These are phyloP conservation scores for Macrobrachium rosenbergii DNA, from an alignment of 1,140 invertebrate genomes.

Conservation along the genomic window DNA sequence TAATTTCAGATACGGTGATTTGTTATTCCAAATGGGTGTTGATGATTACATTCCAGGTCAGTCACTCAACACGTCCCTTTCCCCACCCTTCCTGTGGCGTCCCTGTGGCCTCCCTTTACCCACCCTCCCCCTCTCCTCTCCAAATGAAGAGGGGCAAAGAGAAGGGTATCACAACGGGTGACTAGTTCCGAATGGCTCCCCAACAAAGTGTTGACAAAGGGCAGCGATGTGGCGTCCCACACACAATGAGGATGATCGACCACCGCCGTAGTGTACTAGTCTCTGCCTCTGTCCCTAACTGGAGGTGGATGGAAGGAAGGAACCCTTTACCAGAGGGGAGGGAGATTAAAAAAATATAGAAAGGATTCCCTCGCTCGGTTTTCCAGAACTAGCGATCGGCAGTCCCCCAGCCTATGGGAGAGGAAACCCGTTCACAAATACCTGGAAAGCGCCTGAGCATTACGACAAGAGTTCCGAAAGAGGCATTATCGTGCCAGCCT, in stretches of 20 bases:
- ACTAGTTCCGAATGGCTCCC: slow-evolving; percentile 34
- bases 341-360: neutral
- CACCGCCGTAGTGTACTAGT: slow-evolving; percentile 16
- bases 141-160: slow-evolving; percentile 44
- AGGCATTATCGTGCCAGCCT: too few relatives aligned
- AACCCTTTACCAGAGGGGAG: slow-evolving; percentile 43
- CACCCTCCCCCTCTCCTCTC: neutral
- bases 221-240: slow-evolving; percentile 51
- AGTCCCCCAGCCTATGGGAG: neutral
- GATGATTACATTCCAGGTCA: slow-evolving; percentile 32
- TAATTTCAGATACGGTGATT: too few relatives aligned
- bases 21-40: slow-evolving; percentile 24
- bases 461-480: too few relatives aligned
- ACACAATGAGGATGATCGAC: slow-evolving; percentile 55
- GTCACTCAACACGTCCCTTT: neutral
- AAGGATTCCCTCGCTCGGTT: neutral
- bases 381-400: neutral
- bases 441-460: too few relatives aligned
- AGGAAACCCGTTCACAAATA: too few relatives aligned
- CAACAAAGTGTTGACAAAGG: slow-evolving; percentile 57
- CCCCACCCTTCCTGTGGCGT: too few relatives aligned
- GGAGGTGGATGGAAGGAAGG: neutral
- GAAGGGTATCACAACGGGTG: slow-evolving; percentile 39
- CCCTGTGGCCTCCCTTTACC: too few relatives aligned
- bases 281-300: too few relatives aligned